A percentile compares a stretch with the other conserved stretches of the same genome.
Evolutionary conservation across 2,888 invertebrate species (phyloP).

Genomic region (Agriopis leucophaearia): DNA sequence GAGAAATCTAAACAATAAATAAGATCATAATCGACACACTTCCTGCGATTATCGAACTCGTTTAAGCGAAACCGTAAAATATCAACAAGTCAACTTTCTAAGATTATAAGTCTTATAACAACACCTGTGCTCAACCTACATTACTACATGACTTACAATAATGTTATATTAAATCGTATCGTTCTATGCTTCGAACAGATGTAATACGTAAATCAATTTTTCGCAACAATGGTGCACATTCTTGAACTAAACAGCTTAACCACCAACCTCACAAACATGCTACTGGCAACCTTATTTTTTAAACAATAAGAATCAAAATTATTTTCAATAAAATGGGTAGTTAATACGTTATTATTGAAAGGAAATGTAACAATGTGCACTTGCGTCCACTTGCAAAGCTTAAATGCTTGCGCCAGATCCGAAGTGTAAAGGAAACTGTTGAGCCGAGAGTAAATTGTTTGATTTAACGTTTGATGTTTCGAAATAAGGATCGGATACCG

Average conservation of each 20-base stretch:
- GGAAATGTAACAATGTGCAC: conserved; percentile 75
- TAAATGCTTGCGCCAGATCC: conserved; percentile 78
- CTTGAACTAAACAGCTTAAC: conserved; percentile 44
- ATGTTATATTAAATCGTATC: conserved; percentile 61
- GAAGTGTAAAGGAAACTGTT: conserved; percentile 67
- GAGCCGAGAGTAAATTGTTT: conserved; percentile 49
- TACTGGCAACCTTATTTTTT: conserved; percentile 42
- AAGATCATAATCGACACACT: conserved; percentile 24
- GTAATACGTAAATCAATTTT: conserved; percentile 84
- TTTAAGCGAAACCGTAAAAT: conserved; percentile 44
- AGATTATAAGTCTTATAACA: conserved; percentile 33
- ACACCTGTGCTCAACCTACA: conserved; percentile 54
- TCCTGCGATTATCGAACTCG: conserved; percentile 35
- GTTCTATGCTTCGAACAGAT: conserved; percentile 70
- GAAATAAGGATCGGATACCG: conserved; percentile 31
- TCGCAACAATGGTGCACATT: conserved; percentile 74
- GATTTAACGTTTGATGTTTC: conserved; percentile 35
- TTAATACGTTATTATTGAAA: conserved; percentile 42
- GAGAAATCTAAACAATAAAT: conserved; percentile 27
- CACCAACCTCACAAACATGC: conserved; percentile 1
- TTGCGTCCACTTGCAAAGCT: conserved; percentile 74
- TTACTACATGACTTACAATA: conserved; percentile 60
- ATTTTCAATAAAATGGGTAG: conserved; percentile 19
- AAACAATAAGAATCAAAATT: conserved; percentile 42
- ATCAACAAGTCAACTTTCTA: conserved; percentile 46